Percentiles rank a stretch among this genome's conserved stretches.
Conservation (phyloP, 1,140 invertebrate genomes). For the Drosophila parabipectinata region DNA sequence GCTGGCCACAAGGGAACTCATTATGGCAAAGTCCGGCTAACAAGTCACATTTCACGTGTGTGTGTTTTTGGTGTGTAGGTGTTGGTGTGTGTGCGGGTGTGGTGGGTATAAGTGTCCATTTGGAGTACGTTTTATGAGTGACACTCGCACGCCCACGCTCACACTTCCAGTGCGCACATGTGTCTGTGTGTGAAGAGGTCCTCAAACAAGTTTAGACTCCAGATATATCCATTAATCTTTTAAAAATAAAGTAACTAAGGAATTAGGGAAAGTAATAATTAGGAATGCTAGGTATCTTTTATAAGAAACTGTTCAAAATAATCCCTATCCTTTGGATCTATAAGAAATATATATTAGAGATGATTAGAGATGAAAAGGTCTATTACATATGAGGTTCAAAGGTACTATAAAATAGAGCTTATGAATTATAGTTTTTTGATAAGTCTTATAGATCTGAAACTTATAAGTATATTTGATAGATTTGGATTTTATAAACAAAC, state of each 20-base stretch:
- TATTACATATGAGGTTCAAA: no score
- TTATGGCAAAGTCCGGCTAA: slow-evolving; percentile 58
- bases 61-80: not conserved
- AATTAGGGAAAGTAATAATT: no score
- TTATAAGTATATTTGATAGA: no score
- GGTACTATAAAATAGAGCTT: no score
- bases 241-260: not conserved
- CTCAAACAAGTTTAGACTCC: not conserved
- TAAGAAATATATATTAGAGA: no score
- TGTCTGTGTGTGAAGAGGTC: not conserved
- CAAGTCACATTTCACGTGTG: slow-evolving; percentile 33
- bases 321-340: no score
- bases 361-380: no score
- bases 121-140: slow-evolving; percentile 54
- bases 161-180: not conserved
- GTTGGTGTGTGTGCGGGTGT: not conserved
- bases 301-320: no score
- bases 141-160: slow-evolving; percentile 11
- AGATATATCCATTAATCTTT: not conserved
- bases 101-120: slow-evolving; percentile 37
- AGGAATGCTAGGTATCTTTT: no score
- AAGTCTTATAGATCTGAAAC: no score
- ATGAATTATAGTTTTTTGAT: no score
- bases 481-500: no score
- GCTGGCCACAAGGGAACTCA: slow-evolving; percentile 60